phyloP scores from a whole-genome alignment of 2,113 vertebrate species.

The Physeter macrocephalus region DNA sequence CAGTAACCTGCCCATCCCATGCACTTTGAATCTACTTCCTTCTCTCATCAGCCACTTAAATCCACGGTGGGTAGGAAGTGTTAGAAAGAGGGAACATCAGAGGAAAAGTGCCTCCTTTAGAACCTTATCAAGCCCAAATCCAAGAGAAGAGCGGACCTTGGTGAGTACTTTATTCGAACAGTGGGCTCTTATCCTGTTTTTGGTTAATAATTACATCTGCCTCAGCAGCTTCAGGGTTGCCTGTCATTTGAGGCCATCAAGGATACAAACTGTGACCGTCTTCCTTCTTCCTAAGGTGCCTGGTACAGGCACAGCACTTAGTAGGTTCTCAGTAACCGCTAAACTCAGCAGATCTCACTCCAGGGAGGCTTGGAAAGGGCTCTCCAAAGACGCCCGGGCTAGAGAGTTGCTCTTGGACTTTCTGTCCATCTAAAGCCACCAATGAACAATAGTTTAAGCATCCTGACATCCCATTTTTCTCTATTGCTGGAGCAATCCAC shows the following conservation, averaged over 20 bases:
- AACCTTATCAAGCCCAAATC: background rate
- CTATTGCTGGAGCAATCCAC: background rate
- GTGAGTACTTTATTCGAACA: background rate
- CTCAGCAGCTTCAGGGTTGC: background rate
- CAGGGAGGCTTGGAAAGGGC: background rate
- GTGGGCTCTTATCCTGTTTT: background rate
- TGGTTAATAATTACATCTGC: background rate
- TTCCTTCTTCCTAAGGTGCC: background rate
- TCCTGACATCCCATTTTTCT: background rate
- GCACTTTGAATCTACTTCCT: background rate
- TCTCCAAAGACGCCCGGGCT: background rate
- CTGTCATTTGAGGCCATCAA: background rate
- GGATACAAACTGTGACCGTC: background rate
- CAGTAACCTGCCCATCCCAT: background rate
- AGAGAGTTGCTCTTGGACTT: background rate
- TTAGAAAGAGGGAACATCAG: background rate
- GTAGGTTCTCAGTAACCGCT: background rate
- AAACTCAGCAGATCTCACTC: background rate
- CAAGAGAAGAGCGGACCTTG: background rate
- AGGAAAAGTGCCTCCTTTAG: background rate
- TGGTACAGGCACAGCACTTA: background rate
- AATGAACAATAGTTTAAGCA: background rate
- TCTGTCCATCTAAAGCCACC: background rate
- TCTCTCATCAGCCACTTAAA: background rate
- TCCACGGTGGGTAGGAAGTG: background rate